Conservation (phyloP, 2,888 invertebrate genomes). For the Hyles lineata region DNA sequence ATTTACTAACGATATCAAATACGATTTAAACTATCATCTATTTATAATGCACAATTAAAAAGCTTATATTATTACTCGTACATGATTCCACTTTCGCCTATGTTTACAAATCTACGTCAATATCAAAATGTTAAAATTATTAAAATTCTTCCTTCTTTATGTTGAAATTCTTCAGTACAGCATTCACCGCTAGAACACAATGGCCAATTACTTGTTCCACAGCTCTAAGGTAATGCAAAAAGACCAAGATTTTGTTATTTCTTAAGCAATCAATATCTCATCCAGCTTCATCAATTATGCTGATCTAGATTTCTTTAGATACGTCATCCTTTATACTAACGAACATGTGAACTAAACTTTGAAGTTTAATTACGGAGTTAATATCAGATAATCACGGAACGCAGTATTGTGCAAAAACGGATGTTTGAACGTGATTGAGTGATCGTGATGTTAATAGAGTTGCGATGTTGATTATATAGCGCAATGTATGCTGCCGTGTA, state of each 20-base stretch:
- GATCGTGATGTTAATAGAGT: conserved; percentile 1
- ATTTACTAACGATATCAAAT: too few species aligned
- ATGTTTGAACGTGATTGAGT: background rate
- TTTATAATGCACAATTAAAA: background rate
- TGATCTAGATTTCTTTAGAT: conserved; percentile 18
- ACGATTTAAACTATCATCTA: too few species aligned
- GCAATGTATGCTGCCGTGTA: background rate
- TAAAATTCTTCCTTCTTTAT: background rate
- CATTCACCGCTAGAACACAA: background rate
- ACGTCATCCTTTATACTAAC: conserved; percentile 15
- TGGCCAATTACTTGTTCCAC: conserved; percentile 9
- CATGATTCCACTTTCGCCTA: background rate
- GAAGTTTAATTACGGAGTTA: conserved; percentile 11
- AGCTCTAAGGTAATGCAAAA: background rate
- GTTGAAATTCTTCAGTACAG: background rate
- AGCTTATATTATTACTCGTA: background rate
- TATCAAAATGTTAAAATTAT: background rate
- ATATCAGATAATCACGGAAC: conserved; percentile 10
- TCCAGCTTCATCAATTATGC: conserved; percentile 26
- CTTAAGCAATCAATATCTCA: conserved; percentile 23
- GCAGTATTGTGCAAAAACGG: background rate
- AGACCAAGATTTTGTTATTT: conserved; percentile 24
- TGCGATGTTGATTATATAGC: background rate
- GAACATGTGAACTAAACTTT: conserved; percentile 16
- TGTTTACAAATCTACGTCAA: background rate